Base-by-base conservation (phyloP, 2,888 invertebrate species). In the Anticlea derivata region DNA sequence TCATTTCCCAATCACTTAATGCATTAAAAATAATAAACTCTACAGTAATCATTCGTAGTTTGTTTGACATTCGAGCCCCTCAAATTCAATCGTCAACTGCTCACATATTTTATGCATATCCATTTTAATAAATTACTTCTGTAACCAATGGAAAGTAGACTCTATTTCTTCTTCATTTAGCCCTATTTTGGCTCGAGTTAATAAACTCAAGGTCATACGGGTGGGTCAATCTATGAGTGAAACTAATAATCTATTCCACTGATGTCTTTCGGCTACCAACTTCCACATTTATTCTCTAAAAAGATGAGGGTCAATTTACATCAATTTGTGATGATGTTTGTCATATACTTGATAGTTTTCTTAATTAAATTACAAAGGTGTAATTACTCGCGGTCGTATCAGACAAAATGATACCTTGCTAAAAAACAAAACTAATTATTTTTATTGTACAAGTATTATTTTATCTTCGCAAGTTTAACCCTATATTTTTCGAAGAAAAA, bases 121-220 rank as follows among this genome's bases (percentile, higher is more conserved):
- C 20, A 20, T 7, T 29, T 17, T 5, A 17, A 30, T 7, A 10
- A 29, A 13, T n/a, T 13, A n/a, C n/a, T 3, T 13, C 7, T 1
- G 22, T 0, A 22, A 5, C 1, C 43, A 26, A 2, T 20, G 11
- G 5, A 41, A n/a, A 35, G 11, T 11, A 7, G 22, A 5, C 30
- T 24, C 1, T 38, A 46, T 17, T 17, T 24, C 30, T 38, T 12
- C 1, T 6, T 7, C n/a, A 10, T 12, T 38, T 10, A 30, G 22
- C 5, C n/a, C 17, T 38, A 38, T 17, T 31, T 37, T 20, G 7
- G 22, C 7, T 37, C n/a, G 35, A 31, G 8, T 24, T 23, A 37
- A 24, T 23, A 13, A 31, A 17, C 23, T 12, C 22, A 26, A 38
- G 12, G 46, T 10, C 39, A 47, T 47, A 39, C 39, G 47, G 47